Evolutionary conservation across 2,888 invertebrate genomes (phyloP).

Genomic region (Thereva unica): DNA sequence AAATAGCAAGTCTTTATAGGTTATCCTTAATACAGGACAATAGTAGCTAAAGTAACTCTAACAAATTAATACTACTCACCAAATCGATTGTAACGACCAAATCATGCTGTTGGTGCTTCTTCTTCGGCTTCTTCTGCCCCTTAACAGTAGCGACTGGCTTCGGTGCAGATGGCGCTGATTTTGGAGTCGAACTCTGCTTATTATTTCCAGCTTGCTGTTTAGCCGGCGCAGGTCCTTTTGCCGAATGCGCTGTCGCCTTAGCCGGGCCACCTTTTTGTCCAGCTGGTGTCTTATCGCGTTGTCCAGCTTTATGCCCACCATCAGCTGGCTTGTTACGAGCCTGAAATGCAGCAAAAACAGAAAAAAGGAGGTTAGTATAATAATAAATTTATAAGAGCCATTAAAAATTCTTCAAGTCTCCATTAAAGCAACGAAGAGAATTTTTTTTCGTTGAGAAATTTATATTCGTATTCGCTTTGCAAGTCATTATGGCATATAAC

Average conservation of each 20-base stretch:
- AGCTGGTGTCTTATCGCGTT: slow-evolving; percentile 59
- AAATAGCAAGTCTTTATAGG: not conserved
- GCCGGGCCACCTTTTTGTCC: slow-evolving; percentile 63
- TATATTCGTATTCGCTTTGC: not conserved
- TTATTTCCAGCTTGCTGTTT: slow-evolving; percentile 59
- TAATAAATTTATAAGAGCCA: no score
- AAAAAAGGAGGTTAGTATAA: no score
- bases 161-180: slow-evolving; percentile 43
- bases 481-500: not conserved
- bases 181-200: slow-evolving; percentile 45
- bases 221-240: slow-evolving; percentile 63
- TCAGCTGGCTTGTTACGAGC: slow-evolving; percentile 83
- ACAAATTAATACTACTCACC: slow-evolving; percentile 62
- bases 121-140: slow-evolving; percentile 76
- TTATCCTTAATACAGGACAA: not conserved
- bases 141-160: slow-evolving; percentile 60
- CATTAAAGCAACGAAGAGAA: no score
- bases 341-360: slow-evolving; percentile 58
- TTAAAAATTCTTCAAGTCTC: no score
- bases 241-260: slow-evolving; percentile 63
- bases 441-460: no score
- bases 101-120: slow-evolving; percentile 79
- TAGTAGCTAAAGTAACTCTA: not conserved
- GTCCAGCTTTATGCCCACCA: slow-evolving; percentile 63
- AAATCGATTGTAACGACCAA: slow-evolving; percentile 80